Base-by-base conservation (phyloP, 2,888 invertebrate genomes). In the Himalopsyche tibetana region DNA sequence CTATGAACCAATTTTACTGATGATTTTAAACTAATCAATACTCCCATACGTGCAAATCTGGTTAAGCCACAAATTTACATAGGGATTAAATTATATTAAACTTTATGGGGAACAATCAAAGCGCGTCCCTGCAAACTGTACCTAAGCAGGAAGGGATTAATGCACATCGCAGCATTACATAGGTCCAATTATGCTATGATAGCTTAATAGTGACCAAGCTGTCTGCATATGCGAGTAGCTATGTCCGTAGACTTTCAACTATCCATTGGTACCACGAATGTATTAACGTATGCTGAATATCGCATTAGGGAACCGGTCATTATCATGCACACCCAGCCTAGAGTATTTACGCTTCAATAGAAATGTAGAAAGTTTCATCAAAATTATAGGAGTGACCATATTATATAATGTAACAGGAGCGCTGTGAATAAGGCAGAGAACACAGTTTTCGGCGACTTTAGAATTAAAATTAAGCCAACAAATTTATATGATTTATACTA, bases 111-210 rank as follows among this genome's bases (percentile, higher is more conserved):
- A 19, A 63, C 63, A 63, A 28, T 63, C 63, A 63, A 28, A 63
- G 28, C 9, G 63, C 63, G 6, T 63, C 80, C n/a, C 42, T 42
- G 80, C n/a, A 80, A 9, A 2, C 40, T n/a, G 38, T n/a, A 40
- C 80, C 80, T n/a, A 80, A n/a, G 51, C 81, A 51, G 84, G 81
- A 83, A 82, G 55, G 85, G 83, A 82, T 85, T 83, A 83, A 85
- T 83, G 85, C 85, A 80, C 85, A 85, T 19, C 63, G 80, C 40
- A 74, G 55, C 82, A 83, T 80, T 55, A 82, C 83, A 83, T 40
- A 82, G 28, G 79, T 69, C 55, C 85, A 85, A 82, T 85, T 84
- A 84, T 80, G 55, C 55, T 81, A 45, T 45, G 74, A 83, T 69
- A 83, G 63, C 83, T 40, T 83, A 45, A 80, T 42, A 42, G 80